These are phyloP conservation scores for Nicator chloris DNA, from an alignment of 2,113 vertebrate species.

Conservation along the genomic window DNA sequence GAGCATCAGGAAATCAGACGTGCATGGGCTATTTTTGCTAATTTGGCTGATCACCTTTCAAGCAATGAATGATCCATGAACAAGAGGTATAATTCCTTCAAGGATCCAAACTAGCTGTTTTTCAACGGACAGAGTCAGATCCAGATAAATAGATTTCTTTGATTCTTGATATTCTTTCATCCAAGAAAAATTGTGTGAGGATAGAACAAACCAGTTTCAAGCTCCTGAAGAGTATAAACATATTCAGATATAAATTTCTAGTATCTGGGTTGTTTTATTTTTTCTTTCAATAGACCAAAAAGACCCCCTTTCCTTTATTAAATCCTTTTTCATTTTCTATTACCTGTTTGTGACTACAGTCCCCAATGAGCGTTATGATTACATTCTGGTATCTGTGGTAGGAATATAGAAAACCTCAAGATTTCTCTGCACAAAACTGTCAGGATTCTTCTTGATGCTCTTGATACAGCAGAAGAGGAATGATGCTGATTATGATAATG, in stretches of 20 bases:
- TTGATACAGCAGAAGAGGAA: not conserved
- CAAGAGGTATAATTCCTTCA: not conserved
- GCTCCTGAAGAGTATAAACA: not conserved
- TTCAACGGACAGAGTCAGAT: not conserved
- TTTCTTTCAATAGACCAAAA: not conserved
- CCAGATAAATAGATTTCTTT: not conserved
- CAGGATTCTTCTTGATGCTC: not conserved
- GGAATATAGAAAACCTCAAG: not conserved
- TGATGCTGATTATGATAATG: not conserved
- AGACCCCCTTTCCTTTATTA: not conserved
- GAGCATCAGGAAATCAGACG: not conserved
- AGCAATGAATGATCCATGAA: not conserved
- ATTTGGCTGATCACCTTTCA: not conserved
- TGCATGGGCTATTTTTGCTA: not conserved
- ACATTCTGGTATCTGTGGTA: not conserved
- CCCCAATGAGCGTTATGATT: not conserved
- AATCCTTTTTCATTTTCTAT: not conserved
- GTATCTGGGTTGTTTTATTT: not conserved
- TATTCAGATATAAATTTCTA: not conserved
- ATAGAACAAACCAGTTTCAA: not conserved
- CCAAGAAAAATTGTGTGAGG: not conserved
- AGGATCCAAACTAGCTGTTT: not conserved
- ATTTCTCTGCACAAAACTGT: not conserved
- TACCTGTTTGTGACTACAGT: not conserved
- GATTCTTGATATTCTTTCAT: not conserved